Evolutionary conservation across 2,888 invertebrate genomes (phyloP), one percentile per base, ranked within the genome.

Genomic region (Agonopterix arenella): DNA sequence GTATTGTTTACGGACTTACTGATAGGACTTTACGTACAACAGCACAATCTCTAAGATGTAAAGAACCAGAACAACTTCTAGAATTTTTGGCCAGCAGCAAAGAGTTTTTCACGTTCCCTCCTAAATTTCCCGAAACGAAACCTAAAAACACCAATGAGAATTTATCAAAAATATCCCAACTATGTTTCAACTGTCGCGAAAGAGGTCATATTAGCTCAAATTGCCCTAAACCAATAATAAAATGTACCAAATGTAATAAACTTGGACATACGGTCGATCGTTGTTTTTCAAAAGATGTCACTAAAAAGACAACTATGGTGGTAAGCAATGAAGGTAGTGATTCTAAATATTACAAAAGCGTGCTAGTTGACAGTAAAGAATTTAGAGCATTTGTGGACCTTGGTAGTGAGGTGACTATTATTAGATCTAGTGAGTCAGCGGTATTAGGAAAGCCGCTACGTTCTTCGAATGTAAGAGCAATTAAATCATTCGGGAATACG

Each of bases 1-100:
- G 64, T 45, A 38, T 62, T 7, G 46, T 61, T 10, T 46, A 59
- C 13, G 60, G 60, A 1, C 53, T 57, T 38, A 28, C 4, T 2
- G 56, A 62, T 44, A 51, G 36, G 8, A 48, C 56, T 8, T 46
- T 59, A 11, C 41, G 53, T 10, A 54, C 41, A 9, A 44, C 56
- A 16, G 59, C 58, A 2, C 56, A 57, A 41, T 51, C 57, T 8
- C 36, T 58, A 11, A 53, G 44, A 44, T 58, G 54, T 45, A 13
- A 44, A 2, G 56, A 59, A 47, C 59, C 57, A 3, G 56, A 59
- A 44, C 53, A 55, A 7, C 40, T 62, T 11, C 47, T 58, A 10
- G 41, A 44, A 11, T 56, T 44, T 47, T 47, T 57, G 0, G 13
- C 1, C 41, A 42, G 44, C 51, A 48, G 18, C 53, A 54, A 41